Evolutionary conservation across 2,797 vertebrate genomes (phyloP), one percentile per base, ranked within the genome.

Genomic region (Enteromius unitaeniatus): DNA sequence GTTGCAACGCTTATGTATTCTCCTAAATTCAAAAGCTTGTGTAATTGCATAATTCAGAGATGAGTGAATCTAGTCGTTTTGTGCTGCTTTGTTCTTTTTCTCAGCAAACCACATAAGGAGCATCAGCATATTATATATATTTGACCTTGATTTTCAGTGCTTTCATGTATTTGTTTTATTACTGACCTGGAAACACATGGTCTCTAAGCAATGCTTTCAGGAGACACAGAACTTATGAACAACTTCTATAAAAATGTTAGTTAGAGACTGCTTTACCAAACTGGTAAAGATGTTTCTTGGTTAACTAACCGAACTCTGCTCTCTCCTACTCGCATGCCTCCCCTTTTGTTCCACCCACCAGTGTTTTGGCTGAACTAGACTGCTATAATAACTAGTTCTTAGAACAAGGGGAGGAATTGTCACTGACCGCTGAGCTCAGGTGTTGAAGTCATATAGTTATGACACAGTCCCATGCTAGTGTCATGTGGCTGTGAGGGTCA

Each of bases 401-500:
- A 60, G 58, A 65, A 65, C 40, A n/a, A 37, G 45, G 17, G 37
- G 9, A 37, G 3, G 1, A 76, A 17, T 62, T 51, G 10, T 76
- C 49, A 0, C 14, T 31, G 47, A 42, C 4, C 19, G 23, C 28
- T 53, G 23, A 76, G 15, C 62, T 17, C 34, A 26, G 40, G 3
- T 26, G 31, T 21, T 47, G 13, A 9, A 26, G 81, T 40, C 40
- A 31, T 65, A 34, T 40, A 23, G 47, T 75, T 69, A 68, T 83
- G 82, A 45, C 45, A 51, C 19, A 40, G 65, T 49, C 51, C 1
- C 81, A 34, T 72, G 75, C 42, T 13, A 15, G 67, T 72, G 82
- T 78, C 82, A 84, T 84, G 82, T 72, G 82, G 14, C 40, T 34
- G 23, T 40, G 21, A 47, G 74, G 15, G 14, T 78, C 82, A 78